Conservation (phyloP, 2,113 vertebrate species). For the Pelecanus crispus region DNA sequence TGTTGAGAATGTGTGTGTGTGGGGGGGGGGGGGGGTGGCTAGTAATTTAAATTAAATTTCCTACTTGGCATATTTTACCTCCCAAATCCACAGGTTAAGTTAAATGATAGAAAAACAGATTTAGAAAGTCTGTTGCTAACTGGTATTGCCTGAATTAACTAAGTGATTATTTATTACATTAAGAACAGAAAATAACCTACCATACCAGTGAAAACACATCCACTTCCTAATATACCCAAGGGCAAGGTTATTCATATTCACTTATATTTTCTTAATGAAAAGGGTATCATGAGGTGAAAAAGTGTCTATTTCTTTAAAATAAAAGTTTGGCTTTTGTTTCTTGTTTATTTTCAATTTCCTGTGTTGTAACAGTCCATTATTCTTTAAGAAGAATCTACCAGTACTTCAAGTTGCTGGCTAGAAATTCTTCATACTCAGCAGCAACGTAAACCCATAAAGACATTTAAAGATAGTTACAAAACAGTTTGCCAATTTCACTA, state of each 20-base stretch:
- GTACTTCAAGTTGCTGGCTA: not conserved
- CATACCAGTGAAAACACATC: not conserved
- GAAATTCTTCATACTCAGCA: not conserved
- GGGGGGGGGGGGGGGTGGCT: accelerated
- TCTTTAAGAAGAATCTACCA: not conserved
- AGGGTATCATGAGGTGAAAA: not conserved
- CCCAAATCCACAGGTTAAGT: not conserved
- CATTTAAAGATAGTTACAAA: not conserved
- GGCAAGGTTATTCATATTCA: not conserved
- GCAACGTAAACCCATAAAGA: not conserved
- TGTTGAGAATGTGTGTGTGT: no score
- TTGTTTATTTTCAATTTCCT: not conserved
- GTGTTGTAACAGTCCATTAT: not conserved
- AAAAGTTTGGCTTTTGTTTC: not conserved
- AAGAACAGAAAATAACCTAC: not conserved
- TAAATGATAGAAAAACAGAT: not conserved
- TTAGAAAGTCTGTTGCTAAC: not conserved
- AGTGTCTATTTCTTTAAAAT: not conserved
- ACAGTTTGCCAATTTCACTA: not conserved
- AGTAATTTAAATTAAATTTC: not conserved
- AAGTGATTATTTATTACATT: not conserved
- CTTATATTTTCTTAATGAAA: not conserved
- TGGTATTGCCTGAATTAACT: not conserved
- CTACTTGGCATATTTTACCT: not conserved
- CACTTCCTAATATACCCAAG: not conserved